phyloP scores from a whole-genome alignment of 2,888 invertebrate species.

The Polietes domitor region DNA sequence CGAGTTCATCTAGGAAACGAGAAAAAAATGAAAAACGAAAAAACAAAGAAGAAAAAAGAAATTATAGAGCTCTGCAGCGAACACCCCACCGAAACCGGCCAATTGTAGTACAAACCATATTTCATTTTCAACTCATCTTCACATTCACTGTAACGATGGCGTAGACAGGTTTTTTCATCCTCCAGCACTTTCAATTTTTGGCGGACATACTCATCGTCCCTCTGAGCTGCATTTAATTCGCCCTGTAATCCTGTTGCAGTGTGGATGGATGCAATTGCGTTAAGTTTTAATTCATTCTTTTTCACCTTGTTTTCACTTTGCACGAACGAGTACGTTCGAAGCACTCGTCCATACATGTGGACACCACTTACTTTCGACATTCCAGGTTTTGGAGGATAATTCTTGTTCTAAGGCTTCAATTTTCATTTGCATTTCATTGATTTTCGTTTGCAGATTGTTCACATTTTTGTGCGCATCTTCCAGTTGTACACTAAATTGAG shows the following conservation, averaged over 20 bases:
- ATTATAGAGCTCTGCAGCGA: background rate
- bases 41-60: background rate
- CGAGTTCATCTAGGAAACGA: slow-evolving; percentile 78
- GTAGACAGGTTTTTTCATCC: slow-evolving; percentile 77
- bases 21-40: background rate
- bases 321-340: background rate
- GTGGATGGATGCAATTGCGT: background rate
- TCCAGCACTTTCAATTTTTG: slow-evolving; percentile 79
- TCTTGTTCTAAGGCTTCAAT: slow-evolving; percentile 79
- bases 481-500: slow-evolving; percentile 78
- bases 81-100: no score
- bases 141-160: slow-evolving; percentile 78
- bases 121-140: slow-evolving; percentile 78
- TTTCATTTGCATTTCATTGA: slow-evolving; percentile 77
- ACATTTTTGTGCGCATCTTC: slow-evolving; percentile 79
- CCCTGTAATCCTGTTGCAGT: slow-evolving; percentile 79
- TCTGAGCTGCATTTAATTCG: slow-evolving; percentile 79
- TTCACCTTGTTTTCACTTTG: background rate
- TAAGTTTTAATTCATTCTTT: background rate
- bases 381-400: slow-evolving; percentile 79
- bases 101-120: slow-evolving; percentile 75
- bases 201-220: slow-evolving; percentile 80
- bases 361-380: slow-evolving; percentile 78
- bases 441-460: slow-evolving; percentile 76
- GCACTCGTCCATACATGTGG: background rate